phyloP scores from a whole-genome alignment of 1,140 invertebrate genomes.

The Nymphalis io region DNA sequence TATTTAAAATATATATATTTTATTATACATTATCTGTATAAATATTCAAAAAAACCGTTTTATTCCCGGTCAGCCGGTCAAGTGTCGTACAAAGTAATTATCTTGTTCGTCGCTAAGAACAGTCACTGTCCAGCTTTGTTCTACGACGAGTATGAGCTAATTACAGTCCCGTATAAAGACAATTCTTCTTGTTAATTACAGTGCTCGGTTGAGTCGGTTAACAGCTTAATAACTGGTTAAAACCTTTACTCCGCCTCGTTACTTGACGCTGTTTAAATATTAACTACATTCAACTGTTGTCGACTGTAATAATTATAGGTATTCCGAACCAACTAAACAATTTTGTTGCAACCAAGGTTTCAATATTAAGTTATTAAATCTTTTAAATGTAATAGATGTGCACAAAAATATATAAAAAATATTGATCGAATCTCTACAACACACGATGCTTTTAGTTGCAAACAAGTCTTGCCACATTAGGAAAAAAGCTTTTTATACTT shows the following conservation, averaged over 20 bases:
- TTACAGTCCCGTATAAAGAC: slow-evolving; percentile 3
- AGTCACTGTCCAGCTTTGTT: background rate
- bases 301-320: slow-evolving; percentile 1
- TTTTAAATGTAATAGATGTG: background rate
- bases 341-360: background rate
- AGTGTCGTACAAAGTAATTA: background rate
- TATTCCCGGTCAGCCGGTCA: background rate
- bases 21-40: background rate
- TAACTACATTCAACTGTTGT: background rate
- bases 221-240: slow-evolving; percentile 20
- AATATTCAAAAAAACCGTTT: background rate
- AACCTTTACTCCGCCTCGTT: slow-evolving; percentile 1
- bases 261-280: background rate
- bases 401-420: too few species aligned
- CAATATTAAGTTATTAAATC: background rate
- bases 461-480: too few species aligned
- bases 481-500: too few species aligned
- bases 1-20: too few species aligned
- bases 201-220: background rate
- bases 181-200: slow-evolving; percentile 8
- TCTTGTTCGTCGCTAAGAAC: background rate
- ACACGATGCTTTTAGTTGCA: too few species aligned
- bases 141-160: background rate
- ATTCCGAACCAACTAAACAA: background rate
- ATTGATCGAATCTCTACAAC: too few species aligned